Base-by-base conservation (phyloP, 53 echinoderm and acorn worm genomes). In the Echinometra lucunter region DNA sequence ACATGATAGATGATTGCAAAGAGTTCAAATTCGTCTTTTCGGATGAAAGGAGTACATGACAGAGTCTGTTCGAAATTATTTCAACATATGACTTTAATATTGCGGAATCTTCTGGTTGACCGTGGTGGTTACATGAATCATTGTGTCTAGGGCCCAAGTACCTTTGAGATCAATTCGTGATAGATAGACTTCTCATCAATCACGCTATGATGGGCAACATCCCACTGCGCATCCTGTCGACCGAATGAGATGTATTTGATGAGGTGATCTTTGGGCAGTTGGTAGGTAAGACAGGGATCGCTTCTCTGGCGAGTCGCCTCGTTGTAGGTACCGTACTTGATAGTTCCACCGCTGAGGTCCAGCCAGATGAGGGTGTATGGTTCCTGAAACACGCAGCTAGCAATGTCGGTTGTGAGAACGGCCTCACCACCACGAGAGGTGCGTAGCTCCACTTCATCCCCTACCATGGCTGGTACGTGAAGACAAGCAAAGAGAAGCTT, bases 401-500 rank as follows among this genome's bases (percentile, higher is more conserved):
- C 6, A 30, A 0, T 12, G 6, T 27, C 12, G 25, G 30, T 49
- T 49, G 28, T 85, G 2, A 42, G 11, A n/a, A 85, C 8, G 28
- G 85, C 85, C 1, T 47, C 49, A 13, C 85, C 85, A 49, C 85
- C 85, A 27, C 85, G 85, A 30, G 85, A 49, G 11, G 27, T 16
- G 0, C 85, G 85, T 21, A 85, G 16, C 49, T 85, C 85, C 49
- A n/a, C 30, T 2, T 1, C n/a, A 7, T n/a, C 16, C 13, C 28
- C 85, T 85, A n/a, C 85, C 53, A 85, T 49, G 49, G 85, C 85
- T 85, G 85, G 28, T n/a, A 85, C n/a, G n/a, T 78, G 42, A 18
- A 78, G 23, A 78, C 21, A 3, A 49, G 28, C 12, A 18, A 16
- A 85, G 28, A 85, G 30, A 85, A 3, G 45, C 15, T 49, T 85